Percentiles rank a stretch among this genome's conserved stretches.
Conservation (phyloP, 2,888 invertebrate genomes). For the Falcaria lacertinaria region DNA sequence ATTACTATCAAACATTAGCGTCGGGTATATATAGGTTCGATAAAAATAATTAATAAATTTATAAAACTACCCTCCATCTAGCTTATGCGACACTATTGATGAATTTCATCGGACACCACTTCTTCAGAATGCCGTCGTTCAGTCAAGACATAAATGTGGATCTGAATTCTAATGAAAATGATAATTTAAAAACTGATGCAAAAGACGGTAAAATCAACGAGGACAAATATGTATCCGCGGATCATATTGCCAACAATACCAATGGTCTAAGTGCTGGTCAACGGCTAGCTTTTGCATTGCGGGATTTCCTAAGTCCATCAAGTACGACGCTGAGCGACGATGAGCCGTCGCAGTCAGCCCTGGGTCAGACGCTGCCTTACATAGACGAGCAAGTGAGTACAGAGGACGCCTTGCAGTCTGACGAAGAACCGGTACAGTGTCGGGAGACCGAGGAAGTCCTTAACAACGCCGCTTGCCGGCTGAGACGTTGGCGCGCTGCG, state of each 20-base stretch:
- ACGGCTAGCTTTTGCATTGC: slow-evolving; percentile 55
- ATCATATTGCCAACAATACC: slow-evolving; percentile 36
- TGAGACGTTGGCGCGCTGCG: slow-evolving; percentile 73
- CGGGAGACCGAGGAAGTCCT: slow-evolving; percentile 61
- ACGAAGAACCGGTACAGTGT: slow-evolving; percentile 47
- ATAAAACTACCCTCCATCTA: background rate
- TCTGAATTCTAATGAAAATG: slow-evolving; percentile 57
- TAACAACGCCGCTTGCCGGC: slow-evolving; percentile 68
- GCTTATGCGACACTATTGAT: slow-evolving; percentile 12
- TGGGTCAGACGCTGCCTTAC: slow-evolving; percentile 50
- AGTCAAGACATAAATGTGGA: slow-evolving; percentile 68
- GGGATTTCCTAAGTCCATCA: slow-evolving; percentile 57
- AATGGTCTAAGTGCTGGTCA: slow-evolving; percentile 53
- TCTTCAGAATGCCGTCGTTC: slow-evolving; percentile 62
- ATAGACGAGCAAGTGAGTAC: slow-evolving; percentile 58
- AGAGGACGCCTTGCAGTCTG: slow-evolving; percentile 47
- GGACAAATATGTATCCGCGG: slow-evolving; percentile 35
- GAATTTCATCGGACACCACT: slow-evolving; percentile 28
- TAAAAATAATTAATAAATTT: background rate
- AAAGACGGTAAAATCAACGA: slow-evolving; percentile 44
- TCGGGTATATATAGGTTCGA: background rate
- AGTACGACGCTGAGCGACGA: slow-evolving; percentile 32
- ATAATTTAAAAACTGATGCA: slow-evolving; percentile 42
- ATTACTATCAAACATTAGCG: slow-evolving; percentile 21
- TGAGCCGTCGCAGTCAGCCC: slow-evolving; percentile 42